These are phyloP conservation scores for Poeciliopsis turrubarensis DNA, from an alignment of 2,113 vertebrate species.

Conservation along the genomic window DNA sequence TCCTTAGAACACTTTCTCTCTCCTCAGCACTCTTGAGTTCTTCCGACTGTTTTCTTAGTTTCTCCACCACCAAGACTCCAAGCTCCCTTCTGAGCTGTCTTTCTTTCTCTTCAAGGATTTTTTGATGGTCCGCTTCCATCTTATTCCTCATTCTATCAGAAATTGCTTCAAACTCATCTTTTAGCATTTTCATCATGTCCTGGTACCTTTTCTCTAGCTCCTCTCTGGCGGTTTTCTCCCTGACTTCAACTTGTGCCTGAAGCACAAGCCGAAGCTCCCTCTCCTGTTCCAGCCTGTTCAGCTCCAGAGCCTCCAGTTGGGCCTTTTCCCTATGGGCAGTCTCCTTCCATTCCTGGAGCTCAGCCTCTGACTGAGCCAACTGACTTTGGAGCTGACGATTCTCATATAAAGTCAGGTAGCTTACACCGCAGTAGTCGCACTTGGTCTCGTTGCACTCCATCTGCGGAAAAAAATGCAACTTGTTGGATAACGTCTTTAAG, in stretches of 20 bases:
- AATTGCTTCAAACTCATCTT: conserved; percentile 76
- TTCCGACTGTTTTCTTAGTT: conserved; percentile 35
- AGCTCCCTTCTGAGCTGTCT: conserved; percentile 27
- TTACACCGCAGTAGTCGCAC: conserved; percentile 91
- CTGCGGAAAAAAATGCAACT: conserved; percentile 44
- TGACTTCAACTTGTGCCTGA: conserved; percentile 58
- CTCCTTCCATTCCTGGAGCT: conserved; percentile 80
- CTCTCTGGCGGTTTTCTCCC: conserved; percentile 78
- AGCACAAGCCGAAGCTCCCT: conserved; percentile 73
- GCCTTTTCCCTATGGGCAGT: conserved; percentile 80
- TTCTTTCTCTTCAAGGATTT: conserved; percentile 31
- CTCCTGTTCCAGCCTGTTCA: conserved; percentile 76
- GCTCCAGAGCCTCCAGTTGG: conserved; percentile 79
- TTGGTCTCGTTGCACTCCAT: conserved; percentile 83
- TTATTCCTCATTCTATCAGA: conserved; percentile 20
- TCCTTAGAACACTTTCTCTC: conserved; percentile 54
- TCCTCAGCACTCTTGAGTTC: conserved; percentile 28
- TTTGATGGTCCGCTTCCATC: conserved; percentile 29
- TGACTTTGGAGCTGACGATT: conserved; percentile 86
- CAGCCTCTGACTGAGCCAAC: conserved; percentile 81
- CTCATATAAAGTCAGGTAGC: conserved; percentile 90
- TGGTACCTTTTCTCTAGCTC: conserved; percentile 74
- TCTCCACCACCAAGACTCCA: conserved; percentile 11
- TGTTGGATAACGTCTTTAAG: neutral
- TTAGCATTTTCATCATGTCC: conserved; percentile 71